A percentile compares a stretch with the other conserved stretches of the same genome.
Conservation (phyloP, 2,888 invertebrate genomes). For the Trichogramma evanescens region DNA sequence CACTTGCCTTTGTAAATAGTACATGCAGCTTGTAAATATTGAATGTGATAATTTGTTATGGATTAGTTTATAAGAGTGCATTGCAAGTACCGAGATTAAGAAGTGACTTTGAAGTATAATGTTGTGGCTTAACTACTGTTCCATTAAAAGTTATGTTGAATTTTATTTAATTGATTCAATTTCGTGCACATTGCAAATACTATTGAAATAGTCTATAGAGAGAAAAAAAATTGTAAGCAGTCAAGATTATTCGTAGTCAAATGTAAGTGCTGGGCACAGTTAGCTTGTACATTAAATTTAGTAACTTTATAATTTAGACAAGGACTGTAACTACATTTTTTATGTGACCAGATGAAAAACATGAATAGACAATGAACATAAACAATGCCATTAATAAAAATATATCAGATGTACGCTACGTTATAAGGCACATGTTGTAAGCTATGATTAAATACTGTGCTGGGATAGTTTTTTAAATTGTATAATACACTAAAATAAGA, state of each 20-base stretch:
- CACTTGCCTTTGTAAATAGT: constrained; percentile 32
- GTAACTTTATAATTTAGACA: neutral
- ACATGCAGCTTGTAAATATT: constrained; percentile 32
- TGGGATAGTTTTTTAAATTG: too few relatives aligned
- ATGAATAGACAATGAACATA: too few relatives aligned
- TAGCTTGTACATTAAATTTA: neutral
- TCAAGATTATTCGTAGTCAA: constrained; percentile 1
- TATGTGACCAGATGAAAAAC: too few relatives aligned
- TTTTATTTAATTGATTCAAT: neutral
- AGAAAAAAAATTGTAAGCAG: constrained; percentile 3
- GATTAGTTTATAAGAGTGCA: constrained; percentile 9
- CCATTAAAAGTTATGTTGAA: neutral
- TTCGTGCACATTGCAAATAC: too few relatives aligned
- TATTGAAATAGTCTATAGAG: constrained; percentile 10
- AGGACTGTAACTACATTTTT: neutral
- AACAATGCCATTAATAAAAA: too few relatives aligned
- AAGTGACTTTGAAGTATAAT: constrained; percentile 5
- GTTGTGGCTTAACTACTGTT: neutral
- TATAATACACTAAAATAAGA: too few relatives aligned
- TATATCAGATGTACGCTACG: too few relatives aligned
- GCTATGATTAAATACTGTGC: too few relatives aligned
- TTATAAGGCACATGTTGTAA: too few relatives aligned
- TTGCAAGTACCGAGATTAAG: constrained; percentile 2
- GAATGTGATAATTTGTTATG: constrained; percentile 16
- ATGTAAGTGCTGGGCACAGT: constrained; percentile 19